Conservation (phyloP, 2,797 vertebrate genomes). For the Allobates femoralis region DNA sequence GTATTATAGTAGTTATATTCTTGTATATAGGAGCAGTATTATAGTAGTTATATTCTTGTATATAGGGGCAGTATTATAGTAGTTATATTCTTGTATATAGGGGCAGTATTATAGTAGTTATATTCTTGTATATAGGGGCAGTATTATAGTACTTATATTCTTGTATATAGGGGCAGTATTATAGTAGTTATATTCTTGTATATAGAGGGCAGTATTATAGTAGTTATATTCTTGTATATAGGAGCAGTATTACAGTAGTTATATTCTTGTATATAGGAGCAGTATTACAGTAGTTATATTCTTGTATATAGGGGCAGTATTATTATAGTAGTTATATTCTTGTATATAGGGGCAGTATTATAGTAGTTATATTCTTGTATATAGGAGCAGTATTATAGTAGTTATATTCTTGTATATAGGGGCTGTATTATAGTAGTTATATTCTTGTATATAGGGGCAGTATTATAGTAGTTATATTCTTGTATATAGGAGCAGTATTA, state of each 20-base stretch:
- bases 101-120: slow-evolving; percentile 8
- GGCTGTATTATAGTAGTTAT: not conserved
- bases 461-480: slow-evolving; percentile 6
- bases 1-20: slow-evolving; percentile 15
- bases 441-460: no score
- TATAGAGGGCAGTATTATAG: no score
- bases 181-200: no score
- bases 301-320: no score
- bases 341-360: not conserved
- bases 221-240: no score
- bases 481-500: not conserved
- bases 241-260: no score
- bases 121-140: not conserved
- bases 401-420: not conserved
- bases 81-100: slow-evolving; percentile 12
- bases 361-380: slow-evolving; percentile 4
- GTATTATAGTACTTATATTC: no score
- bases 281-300: no score
- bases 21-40: not conserved
- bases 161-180: no score
- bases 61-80: slow-evolving; percentile 1
- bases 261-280: no score
- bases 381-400: not conserved
- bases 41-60: slow-evolving; percentile 14
- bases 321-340: no score